Conservation (phyloP, 2,797 vertebrate species). For the Clarias laeviceps region DNA sequence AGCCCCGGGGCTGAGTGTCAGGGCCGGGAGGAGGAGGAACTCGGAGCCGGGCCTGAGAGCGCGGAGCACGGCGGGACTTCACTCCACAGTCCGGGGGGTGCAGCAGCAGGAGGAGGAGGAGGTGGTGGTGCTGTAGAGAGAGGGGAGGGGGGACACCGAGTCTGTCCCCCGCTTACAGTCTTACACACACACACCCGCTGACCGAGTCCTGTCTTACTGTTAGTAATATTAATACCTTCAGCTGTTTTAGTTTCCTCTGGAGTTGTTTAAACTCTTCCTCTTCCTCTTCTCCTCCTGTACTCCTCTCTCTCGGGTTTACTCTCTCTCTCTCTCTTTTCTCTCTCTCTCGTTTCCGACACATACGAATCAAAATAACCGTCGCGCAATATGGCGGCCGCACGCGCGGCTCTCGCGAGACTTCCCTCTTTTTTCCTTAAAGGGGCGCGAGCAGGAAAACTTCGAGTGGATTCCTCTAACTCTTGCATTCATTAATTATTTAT, state of each 20-base stretch:
- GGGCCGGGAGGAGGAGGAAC: constrained; percentile 63
- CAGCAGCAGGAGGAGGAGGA: no score
- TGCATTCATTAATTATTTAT: no score
- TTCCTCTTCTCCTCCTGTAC: constrained; percentile 25
- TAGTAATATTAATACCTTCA: background rate
- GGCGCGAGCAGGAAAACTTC: background rate
- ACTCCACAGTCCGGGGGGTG: constrained; percentile 54
- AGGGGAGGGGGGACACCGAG: constrained; percentile 54
- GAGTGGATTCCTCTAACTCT: no score
- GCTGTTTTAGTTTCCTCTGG: background rate
- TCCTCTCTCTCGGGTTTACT: background rate
- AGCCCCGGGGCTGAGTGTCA: constrained; percentile 56
- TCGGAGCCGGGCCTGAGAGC: constrained; percentile 71
- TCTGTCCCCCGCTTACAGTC: constrained; percentile 58
- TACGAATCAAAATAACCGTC: constrained; percentile 91
- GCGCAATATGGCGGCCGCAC: constrained; percentile 90
- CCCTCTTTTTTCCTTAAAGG: constrained; percentile 30
- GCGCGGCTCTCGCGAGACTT: constrained; percentile 83
- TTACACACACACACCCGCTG: constrained; percentile 45
- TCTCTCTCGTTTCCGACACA: constrained; percentile 74
- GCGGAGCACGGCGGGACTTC: constrained; percentile 62
- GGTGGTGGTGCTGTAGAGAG: constrained; percentile 1
- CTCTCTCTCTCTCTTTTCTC: constrained; percentile 51
- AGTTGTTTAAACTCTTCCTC: background rate
- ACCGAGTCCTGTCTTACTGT: constrained; percentile 35